Percentiles rank a stretch among this genome's conserved stretches.
These are phyloP conservation scores for Drosophila leonis DNA, from an alignment of 2,888 invertebrate genomes.

Conservation along the genomic window DNA sequence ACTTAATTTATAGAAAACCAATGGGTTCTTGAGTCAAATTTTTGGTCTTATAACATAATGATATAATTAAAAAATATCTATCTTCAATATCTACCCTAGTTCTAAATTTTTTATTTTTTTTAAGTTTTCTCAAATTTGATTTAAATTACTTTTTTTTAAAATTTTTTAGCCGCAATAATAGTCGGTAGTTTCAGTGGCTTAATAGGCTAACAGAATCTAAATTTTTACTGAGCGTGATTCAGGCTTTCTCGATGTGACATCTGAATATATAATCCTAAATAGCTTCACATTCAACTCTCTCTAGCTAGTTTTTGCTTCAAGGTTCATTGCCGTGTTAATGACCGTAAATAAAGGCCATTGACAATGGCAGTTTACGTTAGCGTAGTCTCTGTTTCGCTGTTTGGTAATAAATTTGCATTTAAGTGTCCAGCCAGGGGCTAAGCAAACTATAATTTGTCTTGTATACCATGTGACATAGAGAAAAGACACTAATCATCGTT, in stretches of 20 bases:
- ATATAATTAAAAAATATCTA: too few relatives aligned
- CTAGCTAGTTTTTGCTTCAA: background rate
- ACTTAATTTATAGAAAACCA: too few relatives aligned
- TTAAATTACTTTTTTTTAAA: too few relatives aligned
- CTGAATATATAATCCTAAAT: slow-evolving; percentile 15
- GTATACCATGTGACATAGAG: slow-evolving; percentile 61
- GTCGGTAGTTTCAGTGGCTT: too few relatives aligned
- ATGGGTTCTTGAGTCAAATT: too few relatives aligned
- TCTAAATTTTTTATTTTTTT: too few relatives aligned
- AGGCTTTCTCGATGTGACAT: slow-evolving; percentile 9
- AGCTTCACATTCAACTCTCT: slow-evolving; percentile 24
- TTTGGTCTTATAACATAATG: too few relatives aligned
- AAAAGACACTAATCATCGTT: slow-evolving; percentile 74
- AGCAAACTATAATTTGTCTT: slow-evolving; percentile 77
- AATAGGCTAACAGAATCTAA: background rate
- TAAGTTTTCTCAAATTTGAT: too few relatives aligned
- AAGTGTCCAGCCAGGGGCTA: slow-evolving; percentile 46
- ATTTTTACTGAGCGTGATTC: background rate
- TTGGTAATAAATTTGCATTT: slow-evolving; percentile 70
- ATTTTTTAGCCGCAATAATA: too few relatives aligned
- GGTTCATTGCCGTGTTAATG: slow-evolving; percentile 24
- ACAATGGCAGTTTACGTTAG: slow-evolving; percentile 1
- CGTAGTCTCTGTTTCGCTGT: slow-evolving; percentile 11
- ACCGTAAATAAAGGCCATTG: slow-evolving; percentile 21
- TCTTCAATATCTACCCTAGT: too few relatives aligned